Conservation (phyloP, 2,888 invertebrate genomes). For the Glyphotaelius pellucidus region DNA sequence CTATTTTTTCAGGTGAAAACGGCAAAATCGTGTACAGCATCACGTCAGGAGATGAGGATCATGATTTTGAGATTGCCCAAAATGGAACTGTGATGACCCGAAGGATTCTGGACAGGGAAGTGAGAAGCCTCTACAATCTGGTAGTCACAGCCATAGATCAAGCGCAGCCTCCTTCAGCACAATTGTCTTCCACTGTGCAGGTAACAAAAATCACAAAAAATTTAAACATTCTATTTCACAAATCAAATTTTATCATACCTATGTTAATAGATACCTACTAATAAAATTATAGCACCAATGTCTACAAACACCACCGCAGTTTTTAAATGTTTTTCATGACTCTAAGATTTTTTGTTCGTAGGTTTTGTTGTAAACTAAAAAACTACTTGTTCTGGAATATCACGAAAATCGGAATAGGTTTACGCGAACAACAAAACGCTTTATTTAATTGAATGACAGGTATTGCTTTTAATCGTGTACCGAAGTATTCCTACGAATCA, state of each 20-base stretch:
- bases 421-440: no score
- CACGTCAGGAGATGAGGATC: conserved; percentile 87
- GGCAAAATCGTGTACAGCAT: conserved; percentile 90
- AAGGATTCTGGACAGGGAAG: conserved; percentile 89
- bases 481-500: not conserved
- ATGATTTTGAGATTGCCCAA: conserved; percentile 86
- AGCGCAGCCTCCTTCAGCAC: conserved; percentile 84
- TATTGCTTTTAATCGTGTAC: not conserved
- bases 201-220: conserved; percentile 71
- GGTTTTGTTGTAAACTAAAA: not conserved
- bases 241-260: not conserved
- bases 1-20: conserved; percentile 83
- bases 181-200: conserved; percentile 92
- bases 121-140: conserved; percentile 87
- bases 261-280: not conserved
- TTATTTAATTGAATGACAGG: not conserved
- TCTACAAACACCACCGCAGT: not conserved
- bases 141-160: conserved; percentile 92
- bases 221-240: not conserved
- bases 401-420: no score
- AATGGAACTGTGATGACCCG: conserved; percentile 92
- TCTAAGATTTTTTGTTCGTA: not conserved
- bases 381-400: not conserved
- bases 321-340: not conserved
- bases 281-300: not conserved